Evolutionary conservation across 2,113 vertebrate species (phyloP).

Genomic region (Illadopsis cleaveri): DNA sequence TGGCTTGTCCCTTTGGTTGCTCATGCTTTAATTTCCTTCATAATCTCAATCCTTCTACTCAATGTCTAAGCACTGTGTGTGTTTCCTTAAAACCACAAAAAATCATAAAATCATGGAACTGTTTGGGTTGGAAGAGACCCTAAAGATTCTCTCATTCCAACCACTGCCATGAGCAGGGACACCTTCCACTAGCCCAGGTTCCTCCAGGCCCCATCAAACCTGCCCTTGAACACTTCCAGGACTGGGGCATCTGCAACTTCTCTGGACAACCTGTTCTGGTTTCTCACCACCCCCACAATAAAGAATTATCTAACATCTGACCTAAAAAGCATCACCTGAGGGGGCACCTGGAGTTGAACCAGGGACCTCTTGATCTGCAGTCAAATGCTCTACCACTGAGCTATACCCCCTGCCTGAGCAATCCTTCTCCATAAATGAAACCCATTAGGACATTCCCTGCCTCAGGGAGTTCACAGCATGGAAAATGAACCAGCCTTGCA

Average conservation of each 20-base stretch:
- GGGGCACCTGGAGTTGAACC: slow-evolving; percentile 32
- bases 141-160: neutral
- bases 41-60: neutral
- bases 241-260: neutral
- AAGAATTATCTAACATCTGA: neutral
- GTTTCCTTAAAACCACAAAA: neutral
- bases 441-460: neutral
- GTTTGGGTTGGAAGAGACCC: neutral
- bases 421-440: rapidly evolving
- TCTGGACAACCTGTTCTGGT: neutral
- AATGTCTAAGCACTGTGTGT: neutral
- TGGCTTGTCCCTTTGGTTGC: neutral
- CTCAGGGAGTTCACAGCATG: neutral
- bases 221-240: neutral
- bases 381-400: slow-evolving; percentile 79
- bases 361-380: slow-evolving; percentile 77
- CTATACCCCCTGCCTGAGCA: slow-evolving; percentile 43
- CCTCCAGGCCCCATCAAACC: too few species aligned
- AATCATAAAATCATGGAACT: neutral
- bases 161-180: neutral
- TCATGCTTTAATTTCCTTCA: neutral
- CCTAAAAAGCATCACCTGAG: rapidly evolving
- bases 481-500: neutral
- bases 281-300: neutral
- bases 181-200: neutral